Percentiles rank a stretch among this genome's conserved stretches.
Conservation (phyloP, 2,888 invertebrate species). For the Clusia tigrina region DNA sequence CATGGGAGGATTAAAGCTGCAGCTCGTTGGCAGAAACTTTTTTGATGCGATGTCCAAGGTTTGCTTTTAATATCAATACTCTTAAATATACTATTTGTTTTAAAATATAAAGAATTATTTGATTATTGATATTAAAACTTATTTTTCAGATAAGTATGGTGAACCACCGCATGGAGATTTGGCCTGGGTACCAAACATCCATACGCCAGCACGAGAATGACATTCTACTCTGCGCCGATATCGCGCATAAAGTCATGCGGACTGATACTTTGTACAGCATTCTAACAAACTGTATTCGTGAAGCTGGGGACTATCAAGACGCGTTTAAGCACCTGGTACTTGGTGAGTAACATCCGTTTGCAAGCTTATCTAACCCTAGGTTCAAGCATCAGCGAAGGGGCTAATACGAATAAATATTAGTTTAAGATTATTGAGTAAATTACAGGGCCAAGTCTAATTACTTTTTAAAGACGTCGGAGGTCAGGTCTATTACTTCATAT, state of each 20-base stretch:
- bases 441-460: no score
- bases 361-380: no score
- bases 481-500: no score
- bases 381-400: no score
- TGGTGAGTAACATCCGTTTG: slow-evolving; percentile 42
- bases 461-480: no score
- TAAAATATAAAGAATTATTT: neutral
- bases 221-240: slow-evolving; percentile 82
- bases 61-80: slow-evolving; percentile 27
- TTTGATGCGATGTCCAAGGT: slow-evolving; percentile 76
- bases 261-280: slow-evolving; percentile 77
- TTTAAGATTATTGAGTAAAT: no score
- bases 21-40: slow-evolving; percentile 77
- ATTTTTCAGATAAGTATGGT: neutral
- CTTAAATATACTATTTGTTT: neutral
- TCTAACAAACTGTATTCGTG: slow-evolving; percentile 67
- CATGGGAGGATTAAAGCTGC: slow-evolving; percentile 69
- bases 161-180: slow-evolving; percentile 72
- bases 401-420: no score
- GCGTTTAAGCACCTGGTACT: slow-evolving; percentile 68
- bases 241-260: slow-evolving; percentile 85
- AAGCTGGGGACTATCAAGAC: slow-evolving; percentile 67
- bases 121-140: neutral
- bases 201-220: slow-evolving; percentile 83
- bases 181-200: slow-evolving; percentile 86